Conservation (phyloP, 2,113 vertebrate species). For the Lamprologus sp. region DNA sequence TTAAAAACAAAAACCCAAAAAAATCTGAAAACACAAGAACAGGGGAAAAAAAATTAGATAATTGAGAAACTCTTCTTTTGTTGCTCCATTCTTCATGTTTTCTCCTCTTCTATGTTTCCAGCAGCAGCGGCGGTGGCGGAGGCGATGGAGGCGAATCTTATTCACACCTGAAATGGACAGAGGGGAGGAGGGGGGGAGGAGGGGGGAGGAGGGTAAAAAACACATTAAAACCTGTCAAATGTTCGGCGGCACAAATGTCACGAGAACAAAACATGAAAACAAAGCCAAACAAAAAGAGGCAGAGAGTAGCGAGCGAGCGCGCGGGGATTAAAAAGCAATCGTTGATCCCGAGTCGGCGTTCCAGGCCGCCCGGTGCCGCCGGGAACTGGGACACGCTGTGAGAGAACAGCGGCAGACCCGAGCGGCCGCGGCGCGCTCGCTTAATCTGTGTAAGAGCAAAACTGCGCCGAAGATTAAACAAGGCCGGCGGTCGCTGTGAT, state of each 20-base stretch:
- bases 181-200: background rate
- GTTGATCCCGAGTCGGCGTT: slow-evolving; percentile 10
- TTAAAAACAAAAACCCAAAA: background rate
- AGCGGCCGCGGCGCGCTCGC: background rate
- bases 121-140: background rate
- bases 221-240: background rate
- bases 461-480: slow-evolving; percentile 4
- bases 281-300: background rate
- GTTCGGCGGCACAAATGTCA: background rate
- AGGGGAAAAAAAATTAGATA: background rate
- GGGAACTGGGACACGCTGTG: slow-evolving; percentile 41
- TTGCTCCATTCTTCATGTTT: slow-evolving; percentile 5
- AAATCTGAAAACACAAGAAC: background rate
- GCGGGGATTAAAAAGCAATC: slow-evolving; percentile 23
- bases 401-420: background rate
- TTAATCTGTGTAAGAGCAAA: slow-evolving; percentile 6
- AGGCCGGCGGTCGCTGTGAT: background rate
- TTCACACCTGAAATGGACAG: slow-evolving; percentile 6
- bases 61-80: background rate
- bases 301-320: background rate
- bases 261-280: background rate
- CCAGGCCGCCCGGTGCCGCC: slow-evolving; percentile 1
- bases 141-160: background rate
- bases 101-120: slow-evolving; percentile 23
- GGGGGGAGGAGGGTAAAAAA: background rate